Evolutionary conservation across 1,140 invertebrate genomes (phyloP), one percentile per base, ranked within the genome.

Genomic region (Trichoplusia ni): DNA sequence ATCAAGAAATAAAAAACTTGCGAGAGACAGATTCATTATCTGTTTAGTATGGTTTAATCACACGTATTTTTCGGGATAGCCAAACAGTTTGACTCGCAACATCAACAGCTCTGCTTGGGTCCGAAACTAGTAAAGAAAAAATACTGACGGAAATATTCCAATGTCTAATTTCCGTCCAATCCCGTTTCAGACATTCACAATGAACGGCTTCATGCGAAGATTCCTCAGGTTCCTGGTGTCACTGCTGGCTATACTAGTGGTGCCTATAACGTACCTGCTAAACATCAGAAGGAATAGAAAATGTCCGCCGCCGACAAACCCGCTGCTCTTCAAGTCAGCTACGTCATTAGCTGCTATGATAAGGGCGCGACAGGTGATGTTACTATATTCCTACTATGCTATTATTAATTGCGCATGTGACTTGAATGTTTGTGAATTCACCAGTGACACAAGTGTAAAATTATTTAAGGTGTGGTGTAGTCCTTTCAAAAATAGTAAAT

Each of bases 331-430:
- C 61, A 91, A 92, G 69, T 92, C 93, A 42, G 93, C 93, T 27
- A 93, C 92, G 3, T 90, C 92, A 61, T 79, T 94, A 40, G 91
- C 93, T 2, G 83, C 79, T 56, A 92, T 91, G 88, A 94, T 94
- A 75, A 91, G 93, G 69, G 92, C 81, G 33, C 91, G 80, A 91
- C 84, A 93, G 91, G 93, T 94, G 73, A 86, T 5, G 35, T 11
- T 14, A 35, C 11, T 21, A 0, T n/a, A 3, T 33, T 0, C 29
- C 6, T 33, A n/a, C n/a, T n/a, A n/a, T n/a, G n/a, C n/a, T n/a
- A n/a, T n/a, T n/a, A n/a, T n/a, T n/a, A n/a, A n/a, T n/a, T n/a
- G n/a, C n/a, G n/a, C 11, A 33, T 5, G 29, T 33, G 11, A 11
- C 29, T 38, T 16, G 6, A 38, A 38, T 4, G 11, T 38, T 38